Evolutionary conservation across 1,140 invertebrate genomes (phyloP), one percentile per base, ranked within the genome.

Genomic region (Anagrus nilaparvatae): DNA sequence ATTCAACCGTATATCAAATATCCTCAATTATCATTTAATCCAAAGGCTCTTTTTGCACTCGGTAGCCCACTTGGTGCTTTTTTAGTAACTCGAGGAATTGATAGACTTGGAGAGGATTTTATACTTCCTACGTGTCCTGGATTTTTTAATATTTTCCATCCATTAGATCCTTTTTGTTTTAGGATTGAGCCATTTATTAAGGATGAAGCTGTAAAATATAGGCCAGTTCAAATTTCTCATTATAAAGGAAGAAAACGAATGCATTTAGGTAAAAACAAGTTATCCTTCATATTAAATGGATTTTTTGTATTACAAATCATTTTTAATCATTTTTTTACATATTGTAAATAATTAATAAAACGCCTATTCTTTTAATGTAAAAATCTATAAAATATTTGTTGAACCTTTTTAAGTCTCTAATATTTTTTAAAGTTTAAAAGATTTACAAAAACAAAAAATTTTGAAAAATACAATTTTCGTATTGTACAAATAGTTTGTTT

Each of bases 91-190:
- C 74, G 94, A 41, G 94, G 94, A 0, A 80, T 96, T 10, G 85
- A 93, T 48, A 77, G 73, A 4, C 71, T 97, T 1, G 89, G 87
- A 1, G 73, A 82, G 46, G 76, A 93, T 31, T 94, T 90, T 56
- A 67, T 69, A 25, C 65, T 98, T 34, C 94, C 93, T 1, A 96
- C 91, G 0, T 97, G 93, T 70, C 77, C 81, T 8, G 74, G 78
- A 13, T 92, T 95, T 63, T 96, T 89, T 69, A 97, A 98, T 57
- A 94, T 98, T 46, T 98, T 97, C 63, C 95, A 98, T 73, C 94
- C 94, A 2, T 94, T 87, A 65, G 90, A 96, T 70, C 91, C 91
- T 6, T 86, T 96, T 18, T 93, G 94, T 1, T 97, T 96, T 60
- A 73, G 93, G 49, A 77, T 97, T 23, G 94, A 98, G 65, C 84